Evolutionary conservation across 2,113 vertebrate species (phyloP).

Genomic region (Daubentonia madagascariensis): DNA sequence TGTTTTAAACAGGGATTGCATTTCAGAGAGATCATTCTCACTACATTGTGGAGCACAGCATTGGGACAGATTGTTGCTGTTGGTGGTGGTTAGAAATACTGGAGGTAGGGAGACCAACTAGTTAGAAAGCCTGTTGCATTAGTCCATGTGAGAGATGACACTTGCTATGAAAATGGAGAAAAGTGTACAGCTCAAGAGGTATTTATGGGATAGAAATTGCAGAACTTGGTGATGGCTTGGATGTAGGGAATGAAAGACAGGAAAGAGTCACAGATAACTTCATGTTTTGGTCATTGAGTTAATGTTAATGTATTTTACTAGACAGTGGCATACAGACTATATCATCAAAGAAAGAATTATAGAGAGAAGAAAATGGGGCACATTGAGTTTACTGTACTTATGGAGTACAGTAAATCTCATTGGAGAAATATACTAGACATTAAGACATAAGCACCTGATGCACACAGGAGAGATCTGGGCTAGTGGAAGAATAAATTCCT

Average conservation of each 20-base stretch:
- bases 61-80: background rate
- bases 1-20: background rate
- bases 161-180: background rate
- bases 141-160: background rate
- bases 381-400: background rate
- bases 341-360: background rate
- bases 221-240: background rate
- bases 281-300: background rate
- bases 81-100: background rate
- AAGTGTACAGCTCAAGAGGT: background rate
- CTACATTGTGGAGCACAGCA: background rate
- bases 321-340: background rate
- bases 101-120: background rate
- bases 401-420: background rate
- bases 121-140: background rate
- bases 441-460: background rate
- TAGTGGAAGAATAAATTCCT: background rate
- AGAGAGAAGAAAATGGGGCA: background rate
- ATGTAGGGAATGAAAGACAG: background rate
- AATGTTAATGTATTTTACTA: background rate
- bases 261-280: background rate
- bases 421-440: background rate
- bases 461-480: background rate
- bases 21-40: background rate
- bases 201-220: background rate